Base-by-base conservation (phyloP, 2,888 invertebrate genomes). In the Melipona beecheii region DNA sequence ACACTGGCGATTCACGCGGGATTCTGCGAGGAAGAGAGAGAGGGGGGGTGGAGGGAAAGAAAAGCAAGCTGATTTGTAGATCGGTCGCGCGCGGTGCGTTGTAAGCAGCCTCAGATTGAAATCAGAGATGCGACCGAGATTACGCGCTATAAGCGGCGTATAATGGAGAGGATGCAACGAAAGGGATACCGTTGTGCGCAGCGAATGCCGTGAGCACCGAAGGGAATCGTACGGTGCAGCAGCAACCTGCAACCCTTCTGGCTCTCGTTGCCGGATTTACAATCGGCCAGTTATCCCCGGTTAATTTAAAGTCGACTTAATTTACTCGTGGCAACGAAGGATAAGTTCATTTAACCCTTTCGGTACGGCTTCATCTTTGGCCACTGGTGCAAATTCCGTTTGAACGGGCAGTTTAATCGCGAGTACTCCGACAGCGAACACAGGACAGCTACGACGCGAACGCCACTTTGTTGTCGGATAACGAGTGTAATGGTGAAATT, bases 81-180 rank as follows among this genome's bases (percentile, higher is more conserved):
- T 86, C 86, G 84, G 77, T 86, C 84, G 86, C 85, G 68, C 69
- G 71, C 84, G 87, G 84, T 86, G 89, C 89, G 89, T 90, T 89
- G 87, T 90, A 87, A 87, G 76, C 81, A 81, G 73, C 65, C 43
- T 43, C 78, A 89, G 91, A 89, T 89, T 90, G 91, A 90, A 89
- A 89, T 89, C 89, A 86, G 87, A 89, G 90, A 89, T 89, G 90
- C 89, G 90, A 89, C 90, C 80, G 89, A 90, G 89, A 89, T 89
- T 89, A 89, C 85, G 76, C 75, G 83, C 84, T 85, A 81, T 80
- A 89, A 87, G 89, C 87, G 79, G 74, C 82, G 84, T 82, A 85
- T 88, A 90, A 88, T 84, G 81, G 87, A 90, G 85, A 90, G 85
- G 90, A 88, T 87, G 86, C 85, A 89, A 89, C 83, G 89, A 90